Evolutionary conservation across 2,888 invertebrate genomes (phyloP).

Genomic region (Allygus modestus): DNA sequence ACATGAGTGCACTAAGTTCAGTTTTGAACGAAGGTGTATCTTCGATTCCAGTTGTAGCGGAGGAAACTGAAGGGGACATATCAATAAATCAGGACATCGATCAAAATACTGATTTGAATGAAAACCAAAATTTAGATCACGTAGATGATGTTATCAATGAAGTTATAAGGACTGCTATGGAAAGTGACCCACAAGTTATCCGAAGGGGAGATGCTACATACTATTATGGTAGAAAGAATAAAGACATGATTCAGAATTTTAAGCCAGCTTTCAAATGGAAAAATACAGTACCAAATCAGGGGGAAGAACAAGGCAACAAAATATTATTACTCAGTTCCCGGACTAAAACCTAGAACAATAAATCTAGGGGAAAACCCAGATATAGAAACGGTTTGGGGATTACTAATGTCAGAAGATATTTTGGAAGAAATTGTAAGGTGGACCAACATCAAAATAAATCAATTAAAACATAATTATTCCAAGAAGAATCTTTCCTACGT

Average conservation of each 20-base stretch:
- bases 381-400: constrained; percentile 1
- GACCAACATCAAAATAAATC: constrained; percentile 41
- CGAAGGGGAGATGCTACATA: constrained; percentile 19
- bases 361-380: constrained; percentile 32
- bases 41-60: background rate
- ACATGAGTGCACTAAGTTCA: background rate
- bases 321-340: constrained; percentile 54
- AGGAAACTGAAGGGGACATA: background rate
- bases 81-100: background rate
- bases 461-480: constrained; percentile 8
- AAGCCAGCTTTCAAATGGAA: constrained; percentile 38
- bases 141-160: constrained; percentile 15
- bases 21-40: no score
- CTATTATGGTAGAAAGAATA: constrained; percentile 22
- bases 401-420: constrained; percentile 26
- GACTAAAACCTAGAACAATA: constrained; percentile 2
- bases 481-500: constrained; percentile 22
- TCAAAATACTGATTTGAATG: background rate
- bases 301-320: constrained; percentile 10
- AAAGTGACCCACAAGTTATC: background rate
- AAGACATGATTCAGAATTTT: background rate
- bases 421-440: constrained; percentile 21
- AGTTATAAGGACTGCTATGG: constrained; percentile 8
- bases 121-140: background rate
- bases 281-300: constrained; percentile 34